Evolutionary conservation across 2,888 invertebrate species (phyloP).

Genomic region (Didymodactylos carnosus): DNA sequence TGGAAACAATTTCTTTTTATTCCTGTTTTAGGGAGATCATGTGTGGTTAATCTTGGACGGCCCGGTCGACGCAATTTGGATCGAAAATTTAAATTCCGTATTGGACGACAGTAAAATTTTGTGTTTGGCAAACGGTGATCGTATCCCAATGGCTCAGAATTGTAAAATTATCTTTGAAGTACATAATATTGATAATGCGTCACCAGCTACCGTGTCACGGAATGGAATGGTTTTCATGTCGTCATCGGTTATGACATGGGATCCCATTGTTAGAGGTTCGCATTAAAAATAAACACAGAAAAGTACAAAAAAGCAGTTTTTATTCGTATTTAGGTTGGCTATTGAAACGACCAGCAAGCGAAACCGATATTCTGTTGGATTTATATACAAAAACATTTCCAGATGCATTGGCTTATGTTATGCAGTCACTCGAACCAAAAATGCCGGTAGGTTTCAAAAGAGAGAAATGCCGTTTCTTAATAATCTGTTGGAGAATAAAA

Average conservation of each 20-base stretch:
- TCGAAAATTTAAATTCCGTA: conserved; percentile 36
- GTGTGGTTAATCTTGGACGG: conserved; percentile 35
- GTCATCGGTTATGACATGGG: conserved; percentile 76
- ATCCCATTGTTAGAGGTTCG: conserved; percentile 71
- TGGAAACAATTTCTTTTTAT: conserved; percentile 17
- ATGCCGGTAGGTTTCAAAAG: conserved; percentile 41
- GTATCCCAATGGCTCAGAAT: conserved; percentile 35
- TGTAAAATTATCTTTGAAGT: conserved; percentile 35
- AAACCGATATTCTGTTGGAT: conserved; percentile 42
- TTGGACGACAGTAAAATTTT: conserved; percentile 37
- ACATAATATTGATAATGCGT: conserved; percentile 37
- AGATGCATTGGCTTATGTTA: conserved; percentile 56
- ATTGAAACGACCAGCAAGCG: conserved; percentile 4
- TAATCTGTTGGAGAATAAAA: not conserved
- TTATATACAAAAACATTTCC: conserved; percentile 56
- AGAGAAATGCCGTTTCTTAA: not conserved
- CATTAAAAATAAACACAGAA: no score
- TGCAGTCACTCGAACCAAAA: conserved; percentile 57
- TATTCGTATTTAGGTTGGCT: no score
- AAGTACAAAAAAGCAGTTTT: no score
- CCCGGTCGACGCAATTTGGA: conserved; percentile 37
- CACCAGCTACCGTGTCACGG: conserved; percentile 36
- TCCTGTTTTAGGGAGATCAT: conserved; percentile 30
- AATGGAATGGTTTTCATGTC: conserved; percentile 59
- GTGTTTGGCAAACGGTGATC: conserved; percentile 35